Base-by-base conservation (phyloP, 2,888 invertebrate genomes). In the Hyposoter dolosus region DNA sequence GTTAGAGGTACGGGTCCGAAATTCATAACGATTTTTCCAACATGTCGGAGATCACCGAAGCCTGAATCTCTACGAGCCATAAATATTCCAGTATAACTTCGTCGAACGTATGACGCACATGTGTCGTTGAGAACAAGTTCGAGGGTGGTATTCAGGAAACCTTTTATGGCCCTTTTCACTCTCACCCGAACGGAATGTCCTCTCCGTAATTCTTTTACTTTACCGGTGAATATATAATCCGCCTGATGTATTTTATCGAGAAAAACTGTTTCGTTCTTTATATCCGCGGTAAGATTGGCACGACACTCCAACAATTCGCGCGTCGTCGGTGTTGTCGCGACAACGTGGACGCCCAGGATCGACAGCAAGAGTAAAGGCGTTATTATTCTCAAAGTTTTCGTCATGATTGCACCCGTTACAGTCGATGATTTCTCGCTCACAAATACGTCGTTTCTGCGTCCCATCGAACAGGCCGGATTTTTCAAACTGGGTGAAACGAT, bases 1-100 rank as follows among this genome's bases (percentile, higher is more conserved):
- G 94, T 94, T 65, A 94, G 90, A 7, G 94, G 93, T 80, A 94
- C 88, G 7, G 94, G 93, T 81, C 94, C 93, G 74, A 93, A 92
- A 86, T 93, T 91, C 93, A 94, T 94, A 32, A 93, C 89, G 72
- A 93, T 88, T 72, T 88, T 92, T 47, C 84, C 89, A 47, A 60
- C 75, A 60, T 87, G 87, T 35, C 80, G 79, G 7, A 81, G 47
- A 69, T 89, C 87, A 50, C 82, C 85, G 74, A 87, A 77, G 32
- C 72, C 82, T 3, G 68, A 53, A 17, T 84, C 88, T 63, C 85
- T 89, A 32, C 89, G 88, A 2, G 90, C 94, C 91, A 94, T 90
- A 87, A 94, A 94, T 56, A 94, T 94, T 0, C 93, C 94, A 1
- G 93, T 94, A 82, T 93, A 94, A 53, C 94, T 91, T 15, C 91